phyloP scores from a whole-genome alignment of 2,888 invertebrate genomes.

The Tryphoninae sp. region DNA sequence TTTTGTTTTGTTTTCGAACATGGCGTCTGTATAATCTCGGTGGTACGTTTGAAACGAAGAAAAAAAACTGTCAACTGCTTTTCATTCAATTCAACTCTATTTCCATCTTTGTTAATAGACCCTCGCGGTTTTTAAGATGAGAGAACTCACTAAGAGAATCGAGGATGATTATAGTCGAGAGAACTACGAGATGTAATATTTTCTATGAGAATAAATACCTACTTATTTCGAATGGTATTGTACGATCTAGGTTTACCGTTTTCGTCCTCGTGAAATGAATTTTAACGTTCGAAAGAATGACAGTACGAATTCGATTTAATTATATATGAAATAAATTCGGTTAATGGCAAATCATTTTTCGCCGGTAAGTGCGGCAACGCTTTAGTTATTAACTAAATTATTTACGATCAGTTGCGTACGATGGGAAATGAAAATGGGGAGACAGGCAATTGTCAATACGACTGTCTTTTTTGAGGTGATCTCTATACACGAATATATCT shows the following conservation, averaged over 20 bases:
- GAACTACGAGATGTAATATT: background rate
- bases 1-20: too few relatives aligned
- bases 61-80: background rate
- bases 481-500: background rate
- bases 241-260: background rate
- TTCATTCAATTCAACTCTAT: background rate
- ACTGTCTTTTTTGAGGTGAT: background rate
- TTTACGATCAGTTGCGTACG: background rate
- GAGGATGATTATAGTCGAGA: constrained; percentile 36
- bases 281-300: too few relatives aligned
- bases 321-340: too few relatives aligned
- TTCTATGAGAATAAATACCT: background rate
- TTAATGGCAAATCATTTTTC: too few relatives aligned
- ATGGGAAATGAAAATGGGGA: background rate
- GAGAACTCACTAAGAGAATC: constrained; percentile 39
- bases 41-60: background rate
- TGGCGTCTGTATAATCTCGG: background rate
- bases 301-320: too few relatives aligned
- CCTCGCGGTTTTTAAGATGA: background rate
- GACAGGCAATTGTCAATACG: background rate
- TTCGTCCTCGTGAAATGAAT: background rate
- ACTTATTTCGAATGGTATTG: background rate
- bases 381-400: too few relatives aligned
- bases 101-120: background rate
- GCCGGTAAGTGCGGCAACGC: too few relatives aligned